A percentile compares a stretch with the other conserved stretches of the same genome.
phyloP scores from a whole-genome alignment of 92 coral and sea anemone species.

The Pocillopora meandrina region DNA sequence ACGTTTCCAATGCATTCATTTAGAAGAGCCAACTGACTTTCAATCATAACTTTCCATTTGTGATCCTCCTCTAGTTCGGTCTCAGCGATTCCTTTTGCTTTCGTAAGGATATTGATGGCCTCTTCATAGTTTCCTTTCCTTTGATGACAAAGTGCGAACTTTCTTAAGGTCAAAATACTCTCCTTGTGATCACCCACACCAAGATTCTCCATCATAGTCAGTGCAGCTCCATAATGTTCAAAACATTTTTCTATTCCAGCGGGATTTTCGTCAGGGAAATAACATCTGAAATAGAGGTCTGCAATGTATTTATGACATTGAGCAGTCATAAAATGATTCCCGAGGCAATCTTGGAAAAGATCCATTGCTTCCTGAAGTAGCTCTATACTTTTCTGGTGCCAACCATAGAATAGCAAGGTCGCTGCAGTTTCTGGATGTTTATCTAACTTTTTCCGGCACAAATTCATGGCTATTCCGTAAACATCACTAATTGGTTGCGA shows the following conservation, averaged over 20 bases:
- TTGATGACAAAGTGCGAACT: constrained; percentile 3
- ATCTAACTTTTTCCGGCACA: background rate
- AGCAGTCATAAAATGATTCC: constrained; percentile 16
- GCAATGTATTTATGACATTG: constrained; percentile 27
- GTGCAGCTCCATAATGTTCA: background rate
- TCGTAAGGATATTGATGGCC: background rate
- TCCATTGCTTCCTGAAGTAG: background rate
- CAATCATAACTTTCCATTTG: constrained; percentile 28
- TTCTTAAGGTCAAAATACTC: constrained; percentile 8
- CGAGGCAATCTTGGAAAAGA: background rate
- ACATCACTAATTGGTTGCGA: background rate
- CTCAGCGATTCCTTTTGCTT: constrained; percentile 10
- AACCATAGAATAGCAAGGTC: background rate
- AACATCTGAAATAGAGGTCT: background rate
- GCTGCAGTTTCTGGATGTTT: constrained; percentile 34
- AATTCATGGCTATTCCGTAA: background rate
- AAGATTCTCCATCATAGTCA: constrained; percentile 4
- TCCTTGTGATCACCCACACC: constrained; percentile 32
- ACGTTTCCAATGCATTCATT: background rate
- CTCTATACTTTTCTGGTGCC: background rate
- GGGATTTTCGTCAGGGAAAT: no score
- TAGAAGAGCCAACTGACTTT: constrained; percentile 32
- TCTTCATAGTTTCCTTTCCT: background rate
- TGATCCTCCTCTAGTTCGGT: constrained; percentile 1
- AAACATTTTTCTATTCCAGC: background rate